Base-by-base conservation (phyloP, 2,113 vertebrate genomes). In the Drymodes brunneopygia region DNA sequence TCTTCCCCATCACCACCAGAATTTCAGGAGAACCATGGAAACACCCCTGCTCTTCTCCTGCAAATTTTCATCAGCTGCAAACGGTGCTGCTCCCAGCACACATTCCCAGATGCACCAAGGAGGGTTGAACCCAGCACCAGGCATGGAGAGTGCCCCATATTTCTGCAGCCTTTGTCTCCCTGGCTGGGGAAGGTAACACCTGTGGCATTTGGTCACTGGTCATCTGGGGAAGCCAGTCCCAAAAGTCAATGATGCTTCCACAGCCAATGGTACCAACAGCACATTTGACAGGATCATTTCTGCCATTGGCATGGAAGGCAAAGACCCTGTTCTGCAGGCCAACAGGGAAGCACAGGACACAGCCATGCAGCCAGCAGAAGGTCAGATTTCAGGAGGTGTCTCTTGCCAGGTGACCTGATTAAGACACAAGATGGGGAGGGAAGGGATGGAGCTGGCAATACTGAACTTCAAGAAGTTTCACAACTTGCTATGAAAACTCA, bases 341-440 rank as follows among this genome's bases (percentile, higher is more conserved):
- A 15, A 0, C 0, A 13, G 28, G 23, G 19, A 60, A 50, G 81
- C 10, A 10, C 21, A 35, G 47, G 2, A 36, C 4, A 24, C 3
- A 35, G 36, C 38, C 36, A 2, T 0, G 4, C 0, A 11, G 1
- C 20, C 31, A 20, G 54, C 48, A 35, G 36, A 10, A 53, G 58
- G 47, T 3, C 1, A 3, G 15, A 6, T 9, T 42, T 45, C 58
- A 22, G 73, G 56, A 62, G 27, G 8, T 4, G 15, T 3, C 3
- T 10, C 70, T 54, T n/a, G 47, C 47, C 61, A 38, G 48, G 62
- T 15, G 53, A 62, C 75, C 53, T 7, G 22, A 29, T 14, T 6
- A 28, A 11, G 17, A 5, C 4, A 12, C 7, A 5, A 29, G 42
- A 6, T 9, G 12, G 42, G 22, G 12, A 66, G 14, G 70, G 21